phyloP scores from a whole-genome alignment of 2,797 vertebrate genomes.

The Sebastiscus albofasciatus region DNA sequence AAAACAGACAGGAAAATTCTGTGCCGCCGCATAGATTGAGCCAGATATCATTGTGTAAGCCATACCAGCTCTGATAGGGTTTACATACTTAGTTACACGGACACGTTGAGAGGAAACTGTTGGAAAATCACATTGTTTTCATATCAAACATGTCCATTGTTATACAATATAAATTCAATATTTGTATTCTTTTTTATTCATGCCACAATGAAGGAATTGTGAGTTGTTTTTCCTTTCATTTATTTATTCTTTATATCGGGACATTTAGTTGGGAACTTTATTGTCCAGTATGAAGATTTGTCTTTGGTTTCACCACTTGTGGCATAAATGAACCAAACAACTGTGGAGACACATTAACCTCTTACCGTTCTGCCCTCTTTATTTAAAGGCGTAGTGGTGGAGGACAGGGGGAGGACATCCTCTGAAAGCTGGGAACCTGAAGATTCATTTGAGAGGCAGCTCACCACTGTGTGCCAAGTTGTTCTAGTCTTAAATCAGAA shows the following conservation, averaged over 20 bases:
- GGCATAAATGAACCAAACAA: no score
- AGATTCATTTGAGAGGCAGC: no score
- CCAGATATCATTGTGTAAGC: constrained; percentile 58
- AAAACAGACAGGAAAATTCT: constrained; percentile 76
- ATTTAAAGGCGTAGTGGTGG: no score
- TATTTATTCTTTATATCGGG: no score
- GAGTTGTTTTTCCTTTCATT: not conserved
- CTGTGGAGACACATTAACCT: no score
- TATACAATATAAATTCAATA: not conserved
- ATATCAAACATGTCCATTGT: not conserved
- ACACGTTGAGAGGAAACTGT: not conserved
- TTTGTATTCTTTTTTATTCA: not conserved
- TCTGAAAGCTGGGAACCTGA: no score
- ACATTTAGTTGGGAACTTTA: not conserved
- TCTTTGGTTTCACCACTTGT: not conserved
- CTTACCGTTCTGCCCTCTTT: no score
- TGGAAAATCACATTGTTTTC: not conserved
- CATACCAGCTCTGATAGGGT: constrained; percentile 15
- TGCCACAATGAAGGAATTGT: not conserved
- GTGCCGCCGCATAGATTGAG: constrained; percentile 24
- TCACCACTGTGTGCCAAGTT: no score
- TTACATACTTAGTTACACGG: not conserved
- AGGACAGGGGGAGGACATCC: no score
- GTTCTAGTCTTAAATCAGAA: no score
- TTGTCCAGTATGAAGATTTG: not conserved